Base-by-base conservation (phyloP, 2,113 vertebrate genomes). In the Hemichromis elongatus region DNA sequence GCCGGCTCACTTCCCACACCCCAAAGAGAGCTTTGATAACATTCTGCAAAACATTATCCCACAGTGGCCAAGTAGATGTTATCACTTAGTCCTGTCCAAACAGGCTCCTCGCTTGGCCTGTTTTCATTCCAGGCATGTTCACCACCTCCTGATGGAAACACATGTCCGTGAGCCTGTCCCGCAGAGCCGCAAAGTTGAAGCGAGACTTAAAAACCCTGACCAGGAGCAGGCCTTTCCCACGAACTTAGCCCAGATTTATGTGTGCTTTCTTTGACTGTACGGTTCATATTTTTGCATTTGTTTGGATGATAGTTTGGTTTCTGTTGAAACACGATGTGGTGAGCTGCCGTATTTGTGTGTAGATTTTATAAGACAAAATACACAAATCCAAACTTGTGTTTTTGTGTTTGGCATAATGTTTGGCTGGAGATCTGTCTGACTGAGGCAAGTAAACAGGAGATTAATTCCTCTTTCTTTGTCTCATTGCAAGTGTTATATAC, bases 31-130 rank as follows among this genome's bases (percentile, higher is more conserved):
- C 81, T 87, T 85, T 84, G 73, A 90, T 89, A 90, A 87, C 83
- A 79, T 82, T 86, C 85, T 86, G 79, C 73, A 77, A 77, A 85
- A 82, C 77, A 45, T 92, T 90, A 90, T 92, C 87, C 80, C 84
- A 80, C 68, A 80, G 79, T 75, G 84, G 79, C 53, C 59, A 35
- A 7, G 68, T 84, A 77, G 90, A 91, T 94, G 82, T 92, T 92
- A 89, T 92, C 91, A 80, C 86, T 82, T 55, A 18, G 85, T 92
- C 90, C 83, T 94, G 91, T 91, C 89, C 86, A 93, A 91, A 94
- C 93, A 91, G 77, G 86, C 90, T 89, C 81, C 81, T 82, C 10
- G 85, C 86, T 90, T 68, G 89, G 83, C 79, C 86, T 92, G 87
- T 92, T 94, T 92, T 91, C 88, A 90, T 92, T 91, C 88, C 83